A percentile compares a stretch with the other conserved stretches of the same genome.
Evolutionary conservation across 2,888 invertebrate species (phyloP).

Genomic region (Hypomecis atomaria): DNA sequence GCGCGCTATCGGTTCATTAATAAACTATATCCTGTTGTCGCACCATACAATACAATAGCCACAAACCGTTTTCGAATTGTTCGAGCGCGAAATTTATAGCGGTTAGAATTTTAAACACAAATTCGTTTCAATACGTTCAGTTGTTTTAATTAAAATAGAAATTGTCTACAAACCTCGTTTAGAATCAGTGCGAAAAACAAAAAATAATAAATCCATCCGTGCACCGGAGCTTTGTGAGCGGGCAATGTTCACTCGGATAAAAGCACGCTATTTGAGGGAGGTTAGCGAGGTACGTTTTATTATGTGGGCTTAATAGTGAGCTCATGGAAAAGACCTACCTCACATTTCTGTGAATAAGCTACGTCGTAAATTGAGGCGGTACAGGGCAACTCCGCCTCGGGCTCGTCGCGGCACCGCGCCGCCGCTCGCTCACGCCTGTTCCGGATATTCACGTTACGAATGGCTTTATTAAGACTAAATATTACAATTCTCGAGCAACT

Average conservation of each 20-base stretch:
- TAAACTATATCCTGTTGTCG: slow-evolving; percentile 70
- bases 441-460: slow-evolving; percentile 78
- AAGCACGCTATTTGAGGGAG: slow-evolving; percentile 22
- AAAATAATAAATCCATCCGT: slow-evolving; percentile 27
- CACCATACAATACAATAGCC: slow-evolving; percentile 63
- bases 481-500: slow-evolving; percentile 79
- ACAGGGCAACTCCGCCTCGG: slow-evolving; percentile 58
- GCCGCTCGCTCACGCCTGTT: slow-evolving; percentile 62
- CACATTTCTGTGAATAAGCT: slow-evolving; percentile 54
- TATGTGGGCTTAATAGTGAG: slow-evolving; percentile 34
- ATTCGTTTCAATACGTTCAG: slow-evolving; percentile 46
- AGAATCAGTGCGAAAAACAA: slow-evolving; percentile 10
- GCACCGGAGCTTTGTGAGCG: slow-evolving; percentile 35
- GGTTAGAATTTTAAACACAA: slow-evolving; percentile 61
- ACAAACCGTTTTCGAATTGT: slow-evolving; percentile 62
- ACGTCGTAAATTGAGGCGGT: slow-evolving; percentile 64
- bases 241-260: slow-evolving; percentile 35
- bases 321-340: slow-evolving; percentile 40
- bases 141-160: slow-evolving; percentile 40
- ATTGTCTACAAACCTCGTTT: slow-evolving; percentile 10
- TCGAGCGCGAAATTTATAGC: slow-evolving; percentile 63
- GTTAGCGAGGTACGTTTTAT: slow-evolving; percentile 27
- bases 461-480: slow-evolving; percentile 82
- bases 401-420: slow-evolving; percentile 57
- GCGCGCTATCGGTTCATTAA: slow-evolving; percentile 73